Conservation (phyloP, 2,888 invertebrate species). For the Hofmannophila pseudospretella region DNA sequence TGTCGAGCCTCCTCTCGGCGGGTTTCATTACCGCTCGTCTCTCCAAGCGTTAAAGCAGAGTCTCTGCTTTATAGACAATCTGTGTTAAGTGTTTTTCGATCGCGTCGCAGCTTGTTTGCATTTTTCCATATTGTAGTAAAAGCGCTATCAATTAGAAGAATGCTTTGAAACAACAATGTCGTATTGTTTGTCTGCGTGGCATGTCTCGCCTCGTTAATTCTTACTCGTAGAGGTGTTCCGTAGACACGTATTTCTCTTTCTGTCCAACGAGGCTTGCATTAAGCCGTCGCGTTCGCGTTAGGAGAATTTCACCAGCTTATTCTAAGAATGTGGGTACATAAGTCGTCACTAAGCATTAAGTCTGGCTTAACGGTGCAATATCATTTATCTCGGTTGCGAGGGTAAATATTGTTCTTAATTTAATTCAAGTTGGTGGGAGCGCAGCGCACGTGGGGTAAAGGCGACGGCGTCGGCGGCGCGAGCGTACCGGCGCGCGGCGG, state of each 20-base stretch:
- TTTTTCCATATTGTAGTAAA: constrained; percentile 46
- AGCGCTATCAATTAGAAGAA: constrained; percentile 52
- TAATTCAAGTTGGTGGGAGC: constrained; percentile 62
- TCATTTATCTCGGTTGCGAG: constrained; percentile 65
- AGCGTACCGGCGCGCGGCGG: constrained; percentile 22
- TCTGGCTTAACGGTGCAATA: constrained; percentile 67
- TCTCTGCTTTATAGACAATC: constrained; percentile 62
- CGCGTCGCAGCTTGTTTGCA: constrained; percentile 51
- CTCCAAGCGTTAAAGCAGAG: constrained; percentile 46
- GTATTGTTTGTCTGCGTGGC: constrained; percentile 33
- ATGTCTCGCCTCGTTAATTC: constrained; percentile 38
- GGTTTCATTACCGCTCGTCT: constrained; percentile 66
- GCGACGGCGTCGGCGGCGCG: constrained; percentile 23
- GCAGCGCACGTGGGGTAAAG: constrained; percentile 56
- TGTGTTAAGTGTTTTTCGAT: constrained; percentile 63
- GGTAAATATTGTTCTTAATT: constrained; percentile 77
- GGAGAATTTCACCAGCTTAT: constrained; percentile 41
- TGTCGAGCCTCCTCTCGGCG: constrained; percentile 55
- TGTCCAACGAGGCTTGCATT: constrained; percentile 28
- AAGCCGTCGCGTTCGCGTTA: constrained; percentile 29
- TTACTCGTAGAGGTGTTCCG: constrained; percentile 30
- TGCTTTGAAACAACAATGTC: constrained; percentile 27
- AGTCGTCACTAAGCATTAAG: constrained; percentile 65
- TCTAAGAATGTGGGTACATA: constrained; percentile 64
- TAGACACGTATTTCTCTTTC: constrained; percentile 29